phyloP scores from a whole-genome alignment of 2,797 vertebrate genomes.

The Falco rusticolus region DNA sequence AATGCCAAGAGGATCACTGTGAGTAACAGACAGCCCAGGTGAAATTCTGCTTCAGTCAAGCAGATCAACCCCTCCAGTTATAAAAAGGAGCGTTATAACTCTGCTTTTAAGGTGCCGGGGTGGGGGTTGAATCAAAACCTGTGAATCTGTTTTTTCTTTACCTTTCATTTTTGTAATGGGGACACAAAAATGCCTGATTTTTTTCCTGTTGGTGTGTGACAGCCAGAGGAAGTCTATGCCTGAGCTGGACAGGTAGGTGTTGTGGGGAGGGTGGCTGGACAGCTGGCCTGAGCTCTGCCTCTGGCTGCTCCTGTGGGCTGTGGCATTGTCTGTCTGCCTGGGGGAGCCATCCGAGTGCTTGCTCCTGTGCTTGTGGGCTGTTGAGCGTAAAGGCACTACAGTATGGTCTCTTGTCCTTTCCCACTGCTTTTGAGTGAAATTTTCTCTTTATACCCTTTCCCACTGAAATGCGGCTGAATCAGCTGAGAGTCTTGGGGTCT shows the following conservation, averaged over 20 bases:
- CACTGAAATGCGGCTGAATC: not conserved
- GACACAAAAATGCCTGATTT: not conserved
- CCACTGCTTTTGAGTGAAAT: not conserved
- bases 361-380: not conserved
- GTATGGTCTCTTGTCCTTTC: not conserved
- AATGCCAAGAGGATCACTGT: rapidly evolving
- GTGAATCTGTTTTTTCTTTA: not conserved
- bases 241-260: rapidly evolving
- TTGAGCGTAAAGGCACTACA: not conserved
- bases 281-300: not conserved
- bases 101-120: not conserved
- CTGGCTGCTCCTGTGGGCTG: not conserved
- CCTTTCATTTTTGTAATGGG: not conserved
- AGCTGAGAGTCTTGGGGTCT: not conserved
- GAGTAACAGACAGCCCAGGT: not conserved
- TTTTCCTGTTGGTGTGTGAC: not conserved
- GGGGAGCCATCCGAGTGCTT: not conserved
- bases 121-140: not conserved
- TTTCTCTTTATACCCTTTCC: not conserved
- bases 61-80: not conserved
- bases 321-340: not conserved
- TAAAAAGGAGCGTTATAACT: not conserved
- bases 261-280: not conserved
- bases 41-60: not conserved
- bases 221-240: not conserved